Percentiles rank a stretch among this genome's conserved stretches.
Conservation (phyloP, 2,797 vertebrate species). For the Prionace glauca region DNA sequence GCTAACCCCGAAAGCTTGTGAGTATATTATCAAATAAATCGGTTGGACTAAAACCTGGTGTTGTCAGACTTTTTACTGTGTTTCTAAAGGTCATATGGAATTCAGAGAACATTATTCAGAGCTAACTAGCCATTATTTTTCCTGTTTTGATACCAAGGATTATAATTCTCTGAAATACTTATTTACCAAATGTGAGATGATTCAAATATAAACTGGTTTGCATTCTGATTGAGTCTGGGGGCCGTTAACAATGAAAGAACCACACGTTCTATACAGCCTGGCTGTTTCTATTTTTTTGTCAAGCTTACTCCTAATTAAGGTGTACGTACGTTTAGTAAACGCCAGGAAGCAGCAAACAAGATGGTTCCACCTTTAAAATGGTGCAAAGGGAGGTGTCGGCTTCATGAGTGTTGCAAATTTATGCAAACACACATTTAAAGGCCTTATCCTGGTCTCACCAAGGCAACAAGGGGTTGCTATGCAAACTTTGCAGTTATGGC, state of each 20-base stretch:
- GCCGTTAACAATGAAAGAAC: neutral
- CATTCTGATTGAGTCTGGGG: neutral
- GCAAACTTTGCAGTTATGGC: neutral
- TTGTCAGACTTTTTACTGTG: too few relatives aligned
- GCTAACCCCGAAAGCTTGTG: too few relatives aligned
- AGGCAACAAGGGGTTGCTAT: neutral
- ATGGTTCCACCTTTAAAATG: neutral
- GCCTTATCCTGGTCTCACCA: neutral
- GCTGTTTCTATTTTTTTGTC: neutral
- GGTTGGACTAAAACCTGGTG: too few relatives aligned
- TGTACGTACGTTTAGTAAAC: neutral
- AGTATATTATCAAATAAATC: too few relatives aligned
- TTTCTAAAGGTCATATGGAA: neutral
- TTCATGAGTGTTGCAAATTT: neutral
- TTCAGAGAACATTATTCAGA: neutral
- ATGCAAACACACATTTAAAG: constrained; percentile 10
- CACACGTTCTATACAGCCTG: too few relatives aligned
- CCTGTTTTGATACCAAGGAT: neutral
- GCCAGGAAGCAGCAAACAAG: neutral
- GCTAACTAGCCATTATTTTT: too few relatives aligned
- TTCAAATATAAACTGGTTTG: neutral
- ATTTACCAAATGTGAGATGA: neutral
- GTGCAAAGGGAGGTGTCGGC: neutral
- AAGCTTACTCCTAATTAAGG: neutral
- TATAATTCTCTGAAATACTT: neutral